Evolutionary conservation across 1,140 invertebrate species (phyloP), one percentile per base, ranked within the genome.

Genomic region (Lepidostoma basale): DNA sequence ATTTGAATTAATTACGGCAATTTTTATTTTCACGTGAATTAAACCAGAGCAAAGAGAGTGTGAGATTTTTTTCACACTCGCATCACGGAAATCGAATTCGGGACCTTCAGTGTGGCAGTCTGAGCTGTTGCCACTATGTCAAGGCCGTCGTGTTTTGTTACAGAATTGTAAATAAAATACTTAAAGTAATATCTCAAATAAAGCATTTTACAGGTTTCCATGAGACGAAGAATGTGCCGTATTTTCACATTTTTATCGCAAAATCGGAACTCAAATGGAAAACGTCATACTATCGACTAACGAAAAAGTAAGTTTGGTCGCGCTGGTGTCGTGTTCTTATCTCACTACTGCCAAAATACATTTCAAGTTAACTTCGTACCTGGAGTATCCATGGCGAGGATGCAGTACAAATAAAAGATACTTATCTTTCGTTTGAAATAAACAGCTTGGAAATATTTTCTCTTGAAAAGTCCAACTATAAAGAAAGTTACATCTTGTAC

Each of bases 321-420:
- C 62, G 39, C 67, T 70, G 42, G 62, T 68, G 65, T 65, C 70
- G 64, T 72, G 68, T 72, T 58, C 70, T 72, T 72, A 72, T 72
- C 70, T 54, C 16, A 26, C n/a, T n/a, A n/a, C 70, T 72, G 70
- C 70, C 70, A 72, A 72, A 72, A 72, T 72, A 66, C 45, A 58
- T 69, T 72, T 69, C 70, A 65, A 39, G 65, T 68, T 65, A 70
- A 72, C 62, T 68, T 62, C 30, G 14, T 72, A 72, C 69, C 65
- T 72, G 69, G 18, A 67, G 64, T 25, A 62, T 42, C 25, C 23
- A 26, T 45, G 18, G 9, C 33, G 42, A 54, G 59, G 64, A 67
- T 59, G 65, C 56, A 67, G 56, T 63, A 68, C 70, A 72, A 72
- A 72, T 72, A 68, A 68, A 60, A 68, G 62, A 72, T 72, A 72